Evolutionary conservation across 1,140 invertebrate species (phyloP).

Genomic region (Mylabris phalerata): DNA sequence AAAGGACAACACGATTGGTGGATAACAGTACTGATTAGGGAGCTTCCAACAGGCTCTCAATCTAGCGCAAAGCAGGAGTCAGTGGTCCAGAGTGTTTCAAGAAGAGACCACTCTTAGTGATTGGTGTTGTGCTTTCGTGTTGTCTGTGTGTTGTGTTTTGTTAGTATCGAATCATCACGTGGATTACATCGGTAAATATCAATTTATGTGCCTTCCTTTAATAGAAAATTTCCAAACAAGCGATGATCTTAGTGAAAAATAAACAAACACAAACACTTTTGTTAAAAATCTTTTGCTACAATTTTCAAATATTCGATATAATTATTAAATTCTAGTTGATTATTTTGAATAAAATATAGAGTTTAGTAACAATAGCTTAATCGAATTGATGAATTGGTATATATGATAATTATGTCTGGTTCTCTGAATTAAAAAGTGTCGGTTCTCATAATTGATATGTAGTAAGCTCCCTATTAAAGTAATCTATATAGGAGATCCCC

Average conservation of each 20-base stretch:
- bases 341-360: too few species aligned
- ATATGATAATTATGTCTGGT: too few species aligned
- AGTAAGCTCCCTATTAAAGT: conserved; percentile 13
- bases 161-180: conserved; percentile 9
- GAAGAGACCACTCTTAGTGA: conserved; percentile 14
- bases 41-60: conserved; percentile 14
- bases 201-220: background rate
- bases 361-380: too few species aligned
- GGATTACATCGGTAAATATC: conserved; percentile 18
- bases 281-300: too few species aligned
- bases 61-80: conserved; percentile 14
- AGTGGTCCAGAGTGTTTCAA: conserved; percentile 14
- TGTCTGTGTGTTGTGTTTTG: conserved; percentile 5
- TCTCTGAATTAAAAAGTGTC: conserved; percentile 14
- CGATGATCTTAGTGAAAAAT: too few species aligned
- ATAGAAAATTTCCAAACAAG: too few species aligned
- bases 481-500: conserved; percentile 13
- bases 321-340: too few species aligned
- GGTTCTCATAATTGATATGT: conserved; percentile 12
- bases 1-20: conserved; percentile 12
- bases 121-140: conserved; percentile 9
- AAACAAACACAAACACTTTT: too few species aligned
- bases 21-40: conserved; percentile 13
- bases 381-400: too few species aligned
- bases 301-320: too few species aligned